These are phyloP conservation scores for Paragorgia papillata DNA, from an alignment of 92 coral and sea anemone species.

Conservation along the genomic window DNA sequence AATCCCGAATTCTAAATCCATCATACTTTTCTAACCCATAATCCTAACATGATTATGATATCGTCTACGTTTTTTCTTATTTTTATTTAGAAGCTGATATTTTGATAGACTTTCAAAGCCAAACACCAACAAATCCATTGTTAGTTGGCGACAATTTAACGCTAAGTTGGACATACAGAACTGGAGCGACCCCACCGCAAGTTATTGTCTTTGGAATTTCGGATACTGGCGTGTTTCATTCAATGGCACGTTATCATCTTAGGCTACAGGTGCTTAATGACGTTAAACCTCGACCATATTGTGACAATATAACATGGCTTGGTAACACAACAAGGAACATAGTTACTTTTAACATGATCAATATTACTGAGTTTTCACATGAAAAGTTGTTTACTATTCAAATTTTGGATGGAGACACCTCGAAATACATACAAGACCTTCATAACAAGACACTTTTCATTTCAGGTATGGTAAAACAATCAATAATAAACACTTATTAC, in stretches of 20 bases:
- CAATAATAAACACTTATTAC: too few species aligned
- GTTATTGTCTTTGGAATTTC: background rate
- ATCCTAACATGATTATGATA: too few species aligned
- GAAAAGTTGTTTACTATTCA: background rate
- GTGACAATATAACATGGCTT: background rate
- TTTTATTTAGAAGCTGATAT: background rate
- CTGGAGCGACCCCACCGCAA: too few species aligned
- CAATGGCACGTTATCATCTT: background rate
- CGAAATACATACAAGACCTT: background rate
- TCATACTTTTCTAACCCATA: too few species aligned
- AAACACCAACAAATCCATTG: constrained; percentile 12
- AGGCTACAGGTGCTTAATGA: too few species aligned
- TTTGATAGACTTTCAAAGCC: background rate
- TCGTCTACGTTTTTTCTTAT: too few species aligned
- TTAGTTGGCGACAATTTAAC: constrained; percentile 23
- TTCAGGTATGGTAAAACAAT: background rate
- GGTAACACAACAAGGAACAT: background rate
- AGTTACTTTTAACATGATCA: constrained; percentile 4
- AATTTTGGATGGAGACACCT: background rate
- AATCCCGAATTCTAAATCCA: too few species aligned
- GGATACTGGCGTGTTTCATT: background rate
- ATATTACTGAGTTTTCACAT: constrained; percentile 3
- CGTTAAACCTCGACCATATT: background rate
- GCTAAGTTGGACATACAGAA: background rate
- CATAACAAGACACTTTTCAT: background rate